A percentile compares a stretch with the other conserved stretches of the same genome.
phyloP scores from a whole-genome alignment of 2,888 invertebrate genomes.

The Dicycla oo region DNA sequence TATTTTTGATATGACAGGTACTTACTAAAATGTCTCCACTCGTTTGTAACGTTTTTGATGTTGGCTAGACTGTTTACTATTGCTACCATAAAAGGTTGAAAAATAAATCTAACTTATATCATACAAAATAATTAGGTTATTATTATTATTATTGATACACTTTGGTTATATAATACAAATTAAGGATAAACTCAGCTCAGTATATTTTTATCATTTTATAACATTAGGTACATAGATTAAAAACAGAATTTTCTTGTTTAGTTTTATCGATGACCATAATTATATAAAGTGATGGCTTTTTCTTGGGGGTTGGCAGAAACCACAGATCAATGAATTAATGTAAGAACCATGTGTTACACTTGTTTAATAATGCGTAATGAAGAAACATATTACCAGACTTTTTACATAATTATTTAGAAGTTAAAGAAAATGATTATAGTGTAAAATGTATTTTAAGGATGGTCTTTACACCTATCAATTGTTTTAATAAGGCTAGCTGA shows the following conservation, averaged over 20 bases:
- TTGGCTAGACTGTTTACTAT: background rate
- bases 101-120: background rate
- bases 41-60: conserved; percentile 5
- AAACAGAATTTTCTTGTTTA: background rate
- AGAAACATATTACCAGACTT: background rate
- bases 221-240: background rate
- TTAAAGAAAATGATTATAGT: background rate
- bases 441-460: background rate
- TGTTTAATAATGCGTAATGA: background rate
- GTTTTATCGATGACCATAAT: background rate
- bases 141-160: background rate
- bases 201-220: background rate
- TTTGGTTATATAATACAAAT: background rate
- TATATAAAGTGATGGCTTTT: background rate
- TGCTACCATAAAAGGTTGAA: background rate
- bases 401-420: background rate
- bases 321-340: background rate
- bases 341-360: background rate
- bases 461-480: background rate
- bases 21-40: conserved; percentile 18
- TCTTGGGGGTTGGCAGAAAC: background rate
- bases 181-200: background rate
- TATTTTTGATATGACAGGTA: conserved; percentile 52
- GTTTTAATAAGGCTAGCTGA: conserved; percentile 7
- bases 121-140: background rate